Base-by-base conservation (phyloP, 2,797 vertebrate genomes). In the Botia kubotai region DNA sequence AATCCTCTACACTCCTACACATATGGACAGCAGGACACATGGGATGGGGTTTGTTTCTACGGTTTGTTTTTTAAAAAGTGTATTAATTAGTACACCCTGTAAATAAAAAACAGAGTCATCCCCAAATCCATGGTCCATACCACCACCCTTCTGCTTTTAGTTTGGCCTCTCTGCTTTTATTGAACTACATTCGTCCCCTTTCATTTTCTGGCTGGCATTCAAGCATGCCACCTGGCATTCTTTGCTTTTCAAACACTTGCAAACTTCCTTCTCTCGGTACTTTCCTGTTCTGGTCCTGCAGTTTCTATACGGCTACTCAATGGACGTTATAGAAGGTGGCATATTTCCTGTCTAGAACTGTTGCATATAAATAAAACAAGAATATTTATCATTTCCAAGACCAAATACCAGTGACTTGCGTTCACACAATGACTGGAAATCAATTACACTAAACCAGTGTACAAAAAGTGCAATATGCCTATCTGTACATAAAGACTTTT, bases 391-490 rank as follows among this genome's bases (percentile, higher is more conserved):
- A 46, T 66, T 65, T 65, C 17, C 14, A 68, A 52, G 5, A 16
- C 69, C 62, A 68, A 57, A 80, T 50, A 71, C 77, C 77, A 72
- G 29, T 43, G 57, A 55, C 60, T 55, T 55, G 48, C 50, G 55
- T 66, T 80, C 57, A 12, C 48, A 73, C 17, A 12, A 62, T 43
- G 17, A 72, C 62, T 57, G 60, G 39, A 36, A 80, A 72, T 73
- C 68, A 72, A 6, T 53, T 79, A 65, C 68, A 79, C 68, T 79
- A n/a, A 53, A 65, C 71, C 62, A 80, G 68, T 79, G 68, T 79
- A 79, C 57, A 80, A 80, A 76, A 79, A 80, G 78, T 80, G 78
- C 78, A 80, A 80, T 74, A 80, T 73, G 71, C 70, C 57, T 65
- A 72, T 72, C 60, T 80, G 71, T 80, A 80, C 78, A 80, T 73